These are phyloP conservation scores for Dione juno DNA, from an alignment of 2,888 invertebrate species.

Conservation along the genomic window DNA sequence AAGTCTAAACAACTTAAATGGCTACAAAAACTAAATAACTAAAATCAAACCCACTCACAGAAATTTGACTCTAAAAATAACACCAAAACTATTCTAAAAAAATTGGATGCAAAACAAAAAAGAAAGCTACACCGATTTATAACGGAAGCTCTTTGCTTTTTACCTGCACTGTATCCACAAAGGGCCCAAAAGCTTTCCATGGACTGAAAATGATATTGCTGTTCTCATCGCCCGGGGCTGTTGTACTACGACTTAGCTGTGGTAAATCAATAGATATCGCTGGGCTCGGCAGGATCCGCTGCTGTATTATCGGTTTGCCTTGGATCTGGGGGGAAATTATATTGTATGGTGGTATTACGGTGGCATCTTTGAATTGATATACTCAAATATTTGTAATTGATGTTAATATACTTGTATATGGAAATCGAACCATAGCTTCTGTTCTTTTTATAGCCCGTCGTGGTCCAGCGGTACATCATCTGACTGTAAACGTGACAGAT, in stretches of 20 bases:
- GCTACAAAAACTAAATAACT: neutral
- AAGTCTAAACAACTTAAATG: too few relatives aligned
- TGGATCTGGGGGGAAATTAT: constrained; percentile 64
- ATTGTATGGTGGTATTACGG: too few relatives aligned
- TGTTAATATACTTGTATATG: too few relatives aligned
- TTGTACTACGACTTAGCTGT: constrained; percentile 57
- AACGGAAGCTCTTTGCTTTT: constrained; percentile 4
- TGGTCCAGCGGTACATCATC: too few relatives aligned
- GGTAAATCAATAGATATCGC: constrained; percentile 72
- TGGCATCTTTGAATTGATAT: neutral
- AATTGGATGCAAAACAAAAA: constrained; percentile 4
- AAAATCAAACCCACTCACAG: neutral
- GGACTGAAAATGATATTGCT: constrained; percentile 79
- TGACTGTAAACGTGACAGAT: too few relatives aligned
- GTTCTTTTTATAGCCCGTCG: too few relatives aligned
- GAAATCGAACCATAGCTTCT: too few relatives aligned
- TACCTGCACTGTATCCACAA: constrained; percentile 78
- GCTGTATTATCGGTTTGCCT: constrained; percentile 78
- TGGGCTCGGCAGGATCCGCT: constrained; percentile 75
- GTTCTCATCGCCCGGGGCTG: constrained; percentile 70
- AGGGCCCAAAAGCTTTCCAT: constrained; percentile 79
- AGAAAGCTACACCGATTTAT: neutral
- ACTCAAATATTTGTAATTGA: too few relatives aligned
- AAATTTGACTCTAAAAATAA: neutral
- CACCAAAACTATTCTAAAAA: neutral